Evolutionary conservation across 2,797 vertebrate species (phyloP).

Genomic region (Oreochromis mossambicus): DNA sequence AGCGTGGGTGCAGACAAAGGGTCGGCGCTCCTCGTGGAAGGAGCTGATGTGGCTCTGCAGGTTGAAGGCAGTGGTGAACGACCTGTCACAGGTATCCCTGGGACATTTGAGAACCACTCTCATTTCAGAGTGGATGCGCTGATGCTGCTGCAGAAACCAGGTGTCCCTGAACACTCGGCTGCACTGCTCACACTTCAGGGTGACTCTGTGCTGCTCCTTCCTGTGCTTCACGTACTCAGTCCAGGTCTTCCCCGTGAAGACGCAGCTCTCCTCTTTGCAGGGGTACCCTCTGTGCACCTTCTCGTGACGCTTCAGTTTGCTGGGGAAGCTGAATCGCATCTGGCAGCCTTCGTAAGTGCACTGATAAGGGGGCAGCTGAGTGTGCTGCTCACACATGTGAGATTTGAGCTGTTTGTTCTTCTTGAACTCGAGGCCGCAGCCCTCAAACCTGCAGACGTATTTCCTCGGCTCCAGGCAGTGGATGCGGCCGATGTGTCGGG

Average conservation of each 20-base stretch:
- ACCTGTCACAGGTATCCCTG: conserved; percentile 79
- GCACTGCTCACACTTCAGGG: conserved; percentile 78
- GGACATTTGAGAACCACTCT: conserved; percentile 80
- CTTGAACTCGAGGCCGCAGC: conserved; percentile 83
- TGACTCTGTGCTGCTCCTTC: conserved; percentile 74
- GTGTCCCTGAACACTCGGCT: conserved; percentile 77
- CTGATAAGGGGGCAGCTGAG: conserved; percentile 75
- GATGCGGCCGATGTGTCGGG: conserved; percentile 78
- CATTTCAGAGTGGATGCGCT: conserved; percentile 72
- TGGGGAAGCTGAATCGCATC: conserved; percentile 78
- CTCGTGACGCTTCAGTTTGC: conserved; percentile 81
- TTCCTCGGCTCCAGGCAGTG: conserved; percentile 71
- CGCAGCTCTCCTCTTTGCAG: conserved; percentile 82
- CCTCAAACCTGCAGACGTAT: conserved; percentile 80
- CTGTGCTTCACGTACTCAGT: conserved; percentile 84
- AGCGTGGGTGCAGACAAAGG: conserved; percentile 77
- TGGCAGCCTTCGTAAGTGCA: conserved; percentile 84
- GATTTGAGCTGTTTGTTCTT: conserved; percentile 89
- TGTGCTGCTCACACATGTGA: conserved; percentile 86
- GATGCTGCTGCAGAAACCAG: conserved; percentile 84
- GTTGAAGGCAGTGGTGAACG: conserved; percentile 88
- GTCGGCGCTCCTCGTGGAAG: conserved; percentile 83
- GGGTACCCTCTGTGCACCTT: conserved; percentile 89
- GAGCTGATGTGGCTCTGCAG: conserved; percentile 90
- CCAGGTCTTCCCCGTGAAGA: conserved; percentile 86